These are phyloP conservation scores for Cephus nigrinus DNA, from an alignment of 2,888 invertebrate species.

Conservation along the genomic window DNA sequence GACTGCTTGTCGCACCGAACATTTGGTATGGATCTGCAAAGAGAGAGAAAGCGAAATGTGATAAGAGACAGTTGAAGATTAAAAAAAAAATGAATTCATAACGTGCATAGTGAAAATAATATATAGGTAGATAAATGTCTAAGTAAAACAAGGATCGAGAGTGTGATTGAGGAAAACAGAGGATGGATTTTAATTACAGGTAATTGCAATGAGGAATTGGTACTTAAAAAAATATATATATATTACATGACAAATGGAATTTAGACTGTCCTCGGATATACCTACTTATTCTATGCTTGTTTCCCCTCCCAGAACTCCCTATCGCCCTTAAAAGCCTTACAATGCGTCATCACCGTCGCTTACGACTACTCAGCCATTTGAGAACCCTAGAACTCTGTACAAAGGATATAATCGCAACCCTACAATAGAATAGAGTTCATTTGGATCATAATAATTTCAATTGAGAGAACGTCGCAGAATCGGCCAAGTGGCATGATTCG, in stretches of 20 bases:
- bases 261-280: slow-evolving; percentile 36
- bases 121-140: neutral
- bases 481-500: neutral
- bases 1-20: slow-evolving; percentile 96
- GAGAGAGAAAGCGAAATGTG: neutral
- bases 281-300: slow-evolving; percentile 57
- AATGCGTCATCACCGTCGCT: slow-evolving; percentile 65
- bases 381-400: slow-evolving; percentile 61
- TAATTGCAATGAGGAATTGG: neutral
- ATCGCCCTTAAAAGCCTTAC: slow-evolving; percentile 62
- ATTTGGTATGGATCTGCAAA: slow-evolving; percentile 97
- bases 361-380: slow-evolving; percentile 44
- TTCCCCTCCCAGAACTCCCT: slow-evolving; percentile 30
- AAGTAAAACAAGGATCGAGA: neutral
- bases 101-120: slow-evolving; percentile 9
- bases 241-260: neutral
- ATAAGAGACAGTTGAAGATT: neutral
- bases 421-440: slow-evolving; percentile 66
- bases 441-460: slow-evolving; percentile 67
- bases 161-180: slow-evolving; percentile 4
- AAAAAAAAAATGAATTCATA: slow-evolving; percentile 1
- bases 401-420: slow-evolving; percentile 66
- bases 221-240: neutral
- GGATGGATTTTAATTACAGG: neutral
- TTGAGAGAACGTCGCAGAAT: slow-evolving; percentile 47